phyloP scores from a whole-genome alignment of 2,797 vertebrate species.

The Eidolon dupreanum region DNA sequence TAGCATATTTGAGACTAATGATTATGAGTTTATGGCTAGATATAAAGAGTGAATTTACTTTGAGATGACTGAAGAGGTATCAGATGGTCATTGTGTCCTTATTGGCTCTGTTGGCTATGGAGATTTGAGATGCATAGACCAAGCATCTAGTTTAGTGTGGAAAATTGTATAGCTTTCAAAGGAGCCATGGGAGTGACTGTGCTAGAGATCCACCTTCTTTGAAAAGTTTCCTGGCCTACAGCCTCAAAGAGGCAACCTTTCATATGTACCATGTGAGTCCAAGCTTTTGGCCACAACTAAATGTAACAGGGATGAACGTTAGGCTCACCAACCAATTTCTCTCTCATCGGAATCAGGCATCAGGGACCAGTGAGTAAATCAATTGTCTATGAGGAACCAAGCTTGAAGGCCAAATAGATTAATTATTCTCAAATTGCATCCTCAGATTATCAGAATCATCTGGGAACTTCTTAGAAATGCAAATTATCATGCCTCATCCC shows the following conservation, averaged over 20 bases:
- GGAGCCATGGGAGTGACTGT: neutral
- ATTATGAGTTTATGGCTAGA: neutral
- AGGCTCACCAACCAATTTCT: neutral
- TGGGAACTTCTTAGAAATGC: slow-evolving; percentile 4
- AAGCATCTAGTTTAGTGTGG: slow-evolving; percentile 18
- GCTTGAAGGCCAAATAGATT: neutral
- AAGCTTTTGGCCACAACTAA: neutral
- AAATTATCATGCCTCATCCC: neutral
- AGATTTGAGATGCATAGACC: neutral
- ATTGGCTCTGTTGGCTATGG: neutral
- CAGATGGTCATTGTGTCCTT: neutral
- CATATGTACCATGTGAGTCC: neutral
- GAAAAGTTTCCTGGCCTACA: neutral
- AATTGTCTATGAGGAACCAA: neutral
- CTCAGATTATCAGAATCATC: neutral
- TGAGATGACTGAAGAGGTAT: neutral
- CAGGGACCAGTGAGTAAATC: neutral
- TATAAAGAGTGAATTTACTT: slow-evolving; percentile 18
- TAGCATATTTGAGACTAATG: neutral
- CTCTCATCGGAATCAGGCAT: neutral
- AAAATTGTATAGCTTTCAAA: neutral
- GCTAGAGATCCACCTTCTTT: neutral
- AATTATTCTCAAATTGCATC: neutral
- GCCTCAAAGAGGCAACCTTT: neutral
- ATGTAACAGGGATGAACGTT: neutral